Evolutionary conservation across 2,888 invertebrate species (phyloP).

Genomic region (Cantharis rufa): DNA sequence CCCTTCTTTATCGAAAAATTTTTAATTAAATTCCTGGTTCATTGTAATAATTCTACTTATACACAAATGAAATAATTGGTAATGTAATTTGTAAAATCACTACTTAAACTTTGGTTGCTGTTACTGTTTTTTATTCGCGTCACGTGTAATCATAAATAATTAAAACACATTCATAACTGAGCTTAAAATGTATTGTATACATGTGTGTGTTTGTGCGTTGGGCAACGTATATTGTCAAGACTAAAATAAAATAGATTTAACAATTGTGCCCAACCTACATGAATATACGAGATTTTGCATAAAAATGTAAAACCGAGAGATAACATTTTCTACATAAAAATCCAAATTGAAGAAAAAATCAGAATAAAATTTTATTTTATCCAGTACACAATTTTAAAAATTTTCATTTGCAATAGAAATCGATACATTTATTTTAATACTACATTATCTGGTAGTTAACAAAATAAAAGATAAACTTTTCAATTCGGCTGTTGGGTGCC

Average conservation of each 20-base stretch:
- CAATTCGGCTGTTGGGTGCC: too few relatives aligned
- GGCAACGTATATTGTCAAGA: background rate
- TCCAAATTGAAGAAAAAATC: background rate
- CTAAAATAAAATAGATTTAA: constrained; percentile 1
- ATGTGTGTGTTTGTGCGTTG: background rate
- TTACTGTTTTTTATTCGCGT: background rate
- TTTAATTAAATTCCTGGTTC: background rate
- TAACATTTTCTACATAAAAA: background rate
- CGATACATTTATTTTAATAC: too few relatives aligned
- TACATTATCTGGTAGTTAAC: too few relatives aligned
- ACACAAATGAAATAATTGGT: background rate
- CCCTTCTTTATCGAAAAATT: background rate
- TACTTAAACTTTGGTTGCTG: background rate
- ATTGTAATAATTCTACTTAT: background rate
- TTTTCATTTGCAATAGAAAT: background rate
- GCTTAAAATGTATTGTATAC: background rate
- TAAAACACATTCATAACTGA: constrained; percentile 11
- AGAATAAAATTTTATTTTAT: background rate
- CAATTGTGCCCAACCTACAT: background rate
- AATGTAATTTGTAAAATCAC: background rate
- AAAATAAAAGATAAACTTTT: too few relatives aligned
- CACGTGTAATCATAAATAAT: constrained; percentile 9
- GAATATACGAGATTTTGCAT: background rate
- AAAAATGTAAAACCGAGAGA: background rate
- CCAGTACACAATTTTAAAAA: background rate